Evolutionary conservation across 1,140 invertebrate species (phyloP), one percentile per base, ranked within the genome.

Genomic region (Capitella teleta): DNA sequence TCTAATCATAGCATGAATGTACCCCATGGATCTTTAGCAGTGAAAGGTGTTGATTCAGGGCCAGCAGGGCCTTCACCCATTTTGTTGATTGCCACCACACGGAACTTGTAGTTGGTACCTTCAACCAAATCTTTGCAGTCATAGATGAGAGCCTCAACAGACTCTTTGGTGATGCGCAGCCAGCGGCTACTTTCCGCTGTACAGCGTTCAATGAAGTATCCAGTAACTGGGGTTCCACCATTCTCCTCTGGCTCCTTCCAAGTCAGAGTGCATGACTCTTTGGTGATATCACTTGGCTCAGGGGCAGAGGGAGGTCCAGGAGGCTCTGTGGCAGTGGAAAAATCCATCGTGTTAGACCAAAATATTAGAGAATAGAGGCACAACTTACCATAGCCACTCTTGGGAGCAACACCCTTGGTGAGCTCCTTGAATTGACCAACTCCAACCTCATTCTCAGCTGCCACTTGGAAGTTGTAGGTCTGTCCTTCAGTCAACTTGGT

Each of bases 11-110:
- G 14, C 8, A 6, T 3, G 1, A 18, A 40, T 85, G 83, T 75
- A 95, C 90, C 87, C 71, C 89, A 96, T 51, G 89, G 91, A 73
- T 87, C 88, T 72, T 95, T 95, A 0, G 88, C 88, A 25, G 86
- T 74, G 5, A 91, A 82, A 14, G 89, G 82, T 12, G 79, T 77
- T 1, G 86, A 93, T 5, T 19, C 79, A 73, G 24, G 88, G 87
- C 66, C 88, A 6, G 91, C 85, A 47, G 86, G 82, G 62, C 93
- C 89, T 71, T 88, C 86, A 25, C 94, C 94, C 61, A 96, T 95
- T 42, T 95, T 90, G 72, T 98, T 98, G 18, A 87, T 89, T 6
- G 94, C 94, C 78, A 87, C 85, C 2, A 98, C 83, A 54, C 93
- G 78, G 78, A 98, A 97, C 60, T 92, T 78, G 63, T 98, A 98